Conservation (phyloP, 2,797 vertebrate species). For the Rhincodon typus region DNA sequence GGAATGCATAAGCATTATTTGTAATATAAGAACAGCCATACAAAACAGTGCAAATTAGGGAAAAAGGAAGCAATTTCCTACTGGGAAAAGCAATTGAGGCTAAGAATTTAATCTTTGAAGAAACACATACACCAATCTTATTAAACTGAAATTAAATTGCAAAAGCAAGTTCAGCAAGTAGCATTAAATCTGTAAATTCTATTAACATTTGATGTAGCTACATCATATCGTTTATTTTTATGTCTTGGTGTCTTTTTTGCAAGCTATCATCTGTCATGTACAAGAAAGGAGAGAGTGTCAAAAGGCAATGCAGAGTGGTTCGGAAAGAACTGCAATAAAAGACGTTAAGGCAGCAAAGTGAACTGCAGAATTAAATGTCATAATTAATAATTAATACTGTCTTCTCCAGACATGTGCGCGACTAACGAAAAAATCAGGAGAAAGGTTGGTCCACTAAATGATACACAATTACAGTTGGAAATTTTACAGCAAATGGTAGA, state of each 20-base stretch:
- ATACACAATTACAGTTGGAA: too few relatives aligned
- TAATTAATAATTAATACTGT: neutral
- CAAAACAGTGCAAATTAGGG: neutral
- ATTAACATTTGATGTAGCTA: neutral
- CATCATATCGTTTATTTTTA: neutral
- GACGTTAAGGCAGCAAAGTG: neutral
- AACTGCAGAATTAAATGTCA: neutral
- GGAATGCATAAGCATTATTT: neutral
- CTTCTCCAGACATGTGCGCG: neutral
- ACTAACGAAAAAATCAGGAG: neutral
- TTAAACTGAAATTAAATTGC: neutral
- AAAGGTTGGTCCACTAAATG: too few relatives aligned
- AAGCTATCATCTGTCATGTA: neutral
- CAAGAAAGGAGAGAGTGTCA: neutral
- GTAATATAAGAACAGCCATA: neutral
- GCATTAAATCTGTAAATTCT: neutral
- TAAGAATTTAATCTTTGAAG: conserved; percentile 6
- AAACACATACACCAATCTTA: neutral
- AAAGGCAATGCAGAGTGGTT: neutral
- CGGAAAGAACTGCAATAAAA: neutral
- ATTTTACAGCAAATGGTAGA: neutral
- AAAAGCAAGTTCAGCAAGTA: conserved; percentile 6
- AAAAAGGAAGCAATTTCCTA: neutral
- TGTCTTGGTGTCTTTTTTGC: neutral
- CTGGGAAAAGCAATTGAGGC: neutral